Evolutionary conservation across 2,888 invertebrate genomes (phyloP).

Genomic region (Lithodes maja): DNA sequence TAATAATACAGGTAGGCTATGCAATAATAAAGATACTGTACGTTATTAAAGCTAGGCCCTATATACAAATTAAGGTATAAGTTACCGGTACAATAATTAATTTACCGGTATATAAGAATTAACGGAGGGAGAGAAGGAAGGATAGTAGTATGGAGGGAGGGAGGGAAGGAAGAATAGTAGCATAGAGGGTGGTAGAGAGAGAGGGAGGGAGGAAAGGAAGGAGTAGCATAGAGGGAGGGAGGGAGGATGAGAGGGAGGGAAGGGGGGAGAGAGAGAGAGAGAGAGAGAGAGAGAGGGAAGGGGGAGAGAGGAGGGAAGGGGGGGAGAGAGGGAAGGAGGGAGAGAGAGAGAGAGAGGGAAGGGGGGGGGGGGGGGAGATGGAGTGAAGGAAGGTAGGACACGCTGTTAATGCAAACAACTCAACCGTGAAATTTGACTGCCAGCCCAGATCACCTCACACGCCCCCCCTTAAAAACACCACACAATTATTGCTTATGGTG

Average conservation of each 20-base stretch:
- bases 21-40: too few species aligned
- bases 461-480: constrained; percentile 23
- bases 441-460: constrained; percentile 20
- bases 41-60: too few species aligned
- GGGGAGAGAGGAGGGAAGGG: not conserved
- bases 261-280: not conserved
- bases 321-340: not conserved
- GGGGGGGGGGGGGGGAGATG: not conserved
- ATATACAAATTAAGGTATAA: too few species aligned
- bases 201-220: not conserved
- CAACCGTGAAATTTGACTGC: constrained; percentile 40
- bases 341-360: not conserved
- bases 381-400: constrained; percentile 5
- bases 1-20: too few species aligned
- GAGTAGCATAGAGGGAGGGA: constrained; percentile 1
- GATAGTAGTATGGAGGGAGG: not conserved
- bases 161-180: not conserved
- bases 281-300: not conserved
- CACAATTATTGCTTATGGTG: constrained; percentile 40
- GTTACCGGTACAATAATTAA: too few species aligned
- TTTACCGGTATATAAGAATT: not conserved
- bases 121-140: not conserved
- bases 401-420: constrained; percentile 36
- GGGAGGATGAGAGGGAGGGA: constrained; percentile 14
- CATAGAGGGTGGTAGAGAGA: not conserved